Conservation (phyloP, 2,113 vertebrate species). For the Ictalurus punctatus region DNA sequence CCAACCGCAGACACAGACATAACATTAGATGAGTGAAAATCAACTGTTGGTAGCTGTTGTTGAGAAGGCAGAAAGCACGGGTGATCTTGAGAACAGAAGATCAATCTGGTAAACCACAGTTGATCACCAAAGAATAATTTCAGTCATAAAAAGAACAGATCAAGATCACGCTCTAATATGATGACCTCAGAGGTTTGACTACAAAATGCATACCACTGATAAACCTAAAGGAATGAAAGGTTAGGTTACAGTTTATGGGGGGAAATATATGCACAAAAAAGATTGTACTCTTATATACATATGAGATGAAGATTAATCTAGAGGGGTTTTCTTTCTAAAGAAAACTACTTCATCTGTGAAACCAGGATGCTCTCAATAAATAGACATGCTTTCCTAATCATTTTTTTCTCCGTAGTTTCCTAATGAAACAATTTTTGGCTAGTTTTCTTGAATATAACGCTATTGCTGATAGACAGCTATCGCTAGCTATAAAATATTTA, state of each 20-base stretch:
- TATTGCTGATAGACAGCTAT: not conserved
- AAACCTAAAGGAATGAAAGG: not conserved
- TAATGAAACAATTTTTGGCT: not conserved
- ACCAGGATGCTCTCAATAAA: not conserved
- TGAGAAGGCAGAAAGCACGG: not conserved
- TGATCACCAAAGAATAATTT: not conserved
- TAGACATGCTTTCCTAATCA: not conserved
- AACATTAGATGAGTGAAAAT: not conserved
- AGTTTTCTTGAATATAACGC: not conserved
- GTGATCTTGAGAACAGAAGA: not conserved
- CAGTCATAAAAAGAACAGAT: not conserved
- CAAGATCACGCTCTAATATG: not conserved
- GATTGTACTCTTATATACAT: not conserved
- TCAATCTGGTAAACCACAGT: not conserved
- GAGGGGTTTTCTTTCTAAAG: not conserved
- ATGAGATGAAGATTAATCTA: not conserved
- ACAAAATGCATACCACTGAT: not conserved
- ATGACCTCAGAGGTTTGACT: not conserved
- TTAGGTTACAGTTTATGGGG: not conserved
- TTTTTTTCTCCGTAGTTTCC: not conserved
- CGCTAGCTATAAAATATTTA: not conserved
- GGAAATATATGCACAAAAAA: not conserved
- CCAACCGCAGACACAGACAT: not conserved
- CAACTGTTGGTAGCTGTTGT: slow-evolving; percentile 15
- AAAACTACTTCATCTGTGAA: not conserved